Evolutionary conservation across 2,888 invertebrate genomes (phyloP).

Genomic region (Macrosiphum euphorbiae): DNA sequence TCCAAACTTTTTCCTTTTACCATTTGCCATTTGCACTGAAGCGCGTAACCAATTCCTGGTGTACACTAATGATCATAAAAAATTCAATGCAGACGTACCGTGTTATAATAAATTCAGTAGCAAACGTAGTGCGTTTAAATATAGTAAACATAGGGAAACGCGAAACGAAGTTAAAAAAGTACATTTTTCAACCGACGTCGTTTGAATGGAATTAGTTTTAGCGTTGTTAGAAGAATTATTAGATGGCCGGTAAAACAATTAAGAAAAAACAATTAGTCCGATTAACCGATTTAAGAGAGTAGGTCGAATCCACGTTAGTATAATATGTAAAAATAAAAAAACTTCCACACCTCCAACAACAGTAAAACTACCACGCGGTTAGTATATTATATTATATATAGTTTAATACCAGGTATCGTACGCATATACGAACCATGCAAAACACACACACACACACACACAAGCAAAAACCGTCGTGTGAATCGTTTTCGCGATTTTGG

Average conservation of each 20-base stretch:
- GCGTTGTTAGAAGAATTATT: background rate
- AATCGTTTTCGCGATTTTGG: background rate
- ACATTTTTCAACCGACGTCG: background rate
- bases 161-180: background rate
- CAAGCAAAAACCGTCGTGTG: background rate
- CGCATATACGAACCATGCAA: background rate
- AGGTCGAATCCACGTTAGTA: background rate
- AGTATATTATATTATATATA: background rate
- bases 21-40: background rate
- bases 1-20: background rate
- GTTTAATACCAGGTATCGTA: background rate
- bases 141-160: background rate
- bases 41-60: background rate
- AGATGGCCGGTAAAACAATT: background rate
- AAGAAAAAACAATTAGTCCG: background rate
- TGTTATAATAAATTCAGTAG: conserved; percentile 27
- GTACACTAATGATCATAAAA: background rate
- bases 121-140: background rate
- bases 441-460: background rate
- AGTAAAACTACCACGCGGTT: background rate
- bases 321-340: background rate
- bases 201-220: background rate
- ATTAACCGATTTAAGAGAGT: background rate
- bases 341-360: background rate
- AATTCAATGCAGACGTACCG: background rate